phyloP scores from a whole-genome alignment of 2,113 vertebrate genomes.

The Solea solea region DNA sequence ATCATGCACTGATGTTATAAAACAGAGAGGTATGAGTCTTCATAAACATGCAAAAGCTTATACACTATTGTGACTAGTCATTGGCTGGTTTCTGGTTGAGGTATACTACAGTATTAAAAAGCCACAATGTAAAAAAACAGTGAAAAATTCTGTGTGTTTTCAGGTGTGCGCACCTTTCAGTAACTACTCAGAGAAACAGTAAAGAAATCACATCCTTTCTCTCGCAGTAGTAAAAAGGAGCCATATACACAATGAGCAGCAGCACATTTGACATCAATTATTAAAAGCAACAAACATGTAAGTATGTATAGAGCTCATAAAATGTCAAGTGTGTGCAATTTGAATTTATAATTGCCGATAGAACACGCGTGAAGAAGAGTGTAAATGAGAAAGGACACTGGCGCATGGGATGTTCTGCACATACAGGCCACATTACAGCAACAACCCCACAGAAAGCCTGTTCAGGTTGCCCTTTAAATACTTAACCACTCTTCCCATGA shows the following conservation, averaged over 20 bases:
- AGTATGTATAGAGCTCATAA: slow-evolving; percentile 2
- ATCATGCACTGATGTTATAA: not conserved
- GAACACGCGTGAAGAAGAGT: slow-evolving; percentile 41
- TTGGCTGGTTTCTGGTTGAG: too few relatives aligned
- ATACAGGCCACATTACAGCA: not conserved
- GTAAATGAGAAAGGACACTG: slow-evolving; percentile 37
- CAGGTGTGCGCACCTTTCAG: too few relatives aligned
- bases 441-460: slow-evolving; percentile 25
- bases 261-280: slow-evolving; percentile 46
- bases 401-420: not conserved
- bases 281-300: slow-evolving; percentile 43
- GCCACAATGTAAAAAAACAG: too few relatives aligned
- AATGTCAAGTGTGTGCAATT: slow-evolving; percentile 9
- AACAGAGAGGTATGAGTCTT: not conserved
- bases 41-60: not conserved
- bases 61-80: not conserved
- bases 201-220: too few relatives aligned
- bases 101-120: too few relatives aligned
- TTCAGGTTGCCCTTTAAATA: slow-evolving; percentile 44
- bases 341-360: slow-evolving; percentile 48
- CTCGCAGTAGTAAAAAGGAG: too few relatives aligned
- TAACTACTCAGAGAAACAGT: too few relatives aligned
- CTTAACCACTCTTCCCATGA: slow-evolving; percentile 49
- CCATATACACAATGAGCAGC: not conserved
- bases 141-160: too few relatives aligned